A percentile compares a stretch with the other conserved stretches of the same genome.
Conservation (phyloP, 2,888 invertebrate species). For the Nemapogon koenigi region DNA sequence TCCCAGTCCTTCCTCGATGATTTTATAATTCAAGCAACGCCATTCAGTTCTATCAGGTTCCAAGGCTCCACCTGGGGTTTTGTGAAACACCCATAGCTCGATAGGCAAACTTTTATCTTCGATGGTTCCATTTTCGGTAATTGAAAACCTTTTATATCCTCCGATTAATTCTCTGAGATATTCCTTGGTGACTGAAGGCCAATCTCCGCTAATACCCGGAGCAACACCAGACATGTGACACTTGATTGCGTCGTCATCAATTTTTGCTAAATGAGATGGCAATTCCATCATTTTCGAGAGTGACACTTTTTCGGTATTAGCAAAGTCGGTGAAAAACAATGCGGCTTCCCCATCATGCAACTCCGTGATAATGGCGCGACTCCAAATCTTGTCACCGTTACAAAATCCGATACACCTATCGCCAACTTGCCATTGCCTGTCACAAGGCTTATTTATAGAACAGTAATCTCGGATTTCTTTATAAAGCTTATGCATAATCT, state of each 20-base stretch:
- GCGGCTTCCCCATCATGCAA: slow-evolving; percentile 37
- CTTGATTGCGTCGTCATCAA: slow-evolving; percentile 66
- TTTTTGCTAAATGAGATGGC: slow-evolving; percentile 45
- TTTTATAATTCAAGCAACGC: slow-evolving; percentile 69
- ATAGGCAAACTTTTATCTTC: slow-evolving; percentile 61
- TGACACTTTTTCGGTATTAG: slow-evolving; percentile 54
- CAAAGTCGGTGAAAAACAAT: slow-evolving; percentile 74
- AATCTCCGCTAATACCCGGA: slow-evolving; percentile 71
- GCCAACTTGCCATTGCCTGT: slow-evolving; percentile 61
- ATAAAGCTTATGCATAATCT: slow-evolving; percentile 49
- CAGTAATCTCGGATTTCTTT: slow-evolving; percentile 64
- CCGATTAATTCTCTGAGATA: slow-evolving; percentile 61
- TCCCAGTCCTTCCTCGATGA: slow-evolving; percentile 72
- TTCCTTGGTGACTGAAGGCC: slow-evolving; percentile 69
- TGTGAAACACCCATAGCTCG: slow-evolving; percentile 70
- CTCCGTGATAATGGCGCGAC: slow-evolving; percentile 60
- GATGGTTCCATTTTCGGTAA: slow-evolving; percentile 59
- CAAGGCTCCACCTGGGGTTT: slow-evolving; percentile 67
- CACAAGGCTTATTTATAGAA: slow-evolving; percentile 23
- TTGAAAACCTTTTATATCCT: slow-evolving; percentile 54
- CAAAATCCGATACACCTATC: slow-evolving; percentile 53
- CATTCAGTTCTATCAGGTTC: slow-evolving; percentile 69
- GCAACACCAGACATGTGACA: slow-evolving; percentile 74
- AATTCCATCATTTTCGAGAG: slow-evolving; percentile 54
- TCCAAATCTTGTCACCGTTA: slow-evolving; percentile 64